These are phyloP conservation scores for Pseudococcus longispinus DNA, from an alignment of 2,888 invertebrate species.

Conservation along the genomic window DNA sequence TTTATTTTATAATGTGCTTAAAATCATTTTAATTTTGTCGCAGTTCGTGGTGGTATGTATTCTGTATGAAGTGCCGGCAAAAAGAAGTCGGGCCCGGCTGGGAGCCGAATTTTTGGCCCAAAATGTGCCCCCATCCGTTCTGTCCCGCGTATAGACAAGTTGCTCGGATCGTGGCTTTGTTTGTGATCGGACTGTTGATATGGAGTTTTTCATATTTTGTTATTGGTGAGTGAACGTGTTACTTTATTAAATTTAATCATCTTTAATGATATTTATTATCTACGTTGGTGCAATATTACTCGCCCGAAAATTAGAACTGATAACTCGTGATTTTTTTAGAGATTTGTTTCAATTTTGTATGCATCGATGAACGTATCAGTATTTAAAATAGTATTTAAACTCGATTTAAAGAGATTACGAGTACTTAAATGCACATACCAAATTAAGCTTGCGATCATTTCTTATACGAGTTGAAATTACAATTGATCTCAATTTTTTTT, in stretches of 20 bases:
- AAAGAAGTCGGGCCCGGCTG: slow-evolving; percentile 78
- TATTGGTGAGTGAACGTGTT: slow-evolving; percentile 67
- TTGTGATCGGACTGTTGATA: slow-evolving; percentile 75
- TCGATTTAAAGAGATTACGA: too few relatives aligned
- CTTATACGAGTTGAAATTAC: too few relatives aligned
- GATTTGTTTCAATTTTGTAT: too few relatives aligned
- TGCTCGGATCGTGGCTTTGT: slow-evolving; percentile 76
- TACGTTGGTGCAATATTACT: too few relatives aligned
- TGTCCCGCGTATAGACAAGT: slow-evolving; percentile 85
- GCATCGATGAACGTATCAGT: too few relatives aligned
- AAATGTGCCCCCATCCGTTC: slow-evolving; percentile 82
- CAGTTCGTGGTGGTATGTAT: slow-evolving; percentile 84
- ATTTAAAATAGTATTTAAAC: too few relatives aligned
- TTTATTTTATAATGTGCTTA: not conserved
- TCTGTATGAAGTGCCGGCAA: slow-evolving; percentile 80
- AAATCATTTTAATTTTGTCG: slow-evolving; percentile 58
- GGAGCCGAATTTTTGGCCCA: slow-evolving; percentile 83
- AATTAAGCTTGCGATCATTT: too few relatives aligned
- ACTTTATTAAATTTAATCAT: not conserved
- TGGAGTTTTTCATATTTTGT: slow-evolving; percentile 82
- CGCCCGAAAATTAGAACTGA: too few relatives aligned
- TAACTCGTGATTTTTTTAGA: too few relatives aligned
- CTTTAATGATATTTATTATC: too few relatives aligned
- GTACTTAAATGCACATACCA: too few relatives aligned
- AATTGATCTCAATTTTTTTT: too few relatives aligned